phyloP scores from a whole-genome alignment of 2,888 invertebrate genomes.

The Seira musarum region DNA sequence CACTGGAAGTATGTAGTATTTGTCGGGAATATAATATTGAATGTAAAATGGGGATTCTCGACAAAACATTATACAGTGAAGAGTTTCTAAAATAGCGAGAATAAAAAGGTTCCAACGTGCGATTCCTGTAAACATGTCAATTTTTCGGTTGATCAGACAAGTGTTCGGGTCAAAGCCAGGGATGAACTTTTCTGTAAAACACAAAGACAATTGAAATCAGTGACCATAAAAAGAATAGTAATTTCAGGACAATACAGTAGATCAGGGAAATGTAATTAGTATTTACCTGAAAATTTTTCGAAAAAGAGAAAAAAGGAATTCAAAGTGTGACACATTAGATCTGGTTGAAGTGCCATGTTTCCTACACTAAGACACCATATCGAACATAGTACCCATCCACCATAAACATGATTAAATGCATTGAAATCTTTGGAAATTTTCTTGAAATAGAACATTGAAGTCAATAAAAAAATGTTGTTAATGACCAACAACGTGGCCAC shows the following conservation, averaged over 20 bases:
- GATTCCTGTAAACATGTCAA: background rate
- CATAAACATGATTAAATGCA: conserved; percentile 30
- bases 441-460: conserved; percentile 2
- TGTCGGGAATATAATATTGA: conserved; percentile 41
- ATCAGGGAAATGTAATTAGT: background rate
- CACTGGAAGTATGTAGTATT: conserved; percentile 14
- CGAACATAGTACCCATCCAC: conserved; percentile 29
- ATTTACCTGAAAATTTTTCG: conserved; percentile 28
- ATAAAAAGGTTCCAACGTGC: background rate
- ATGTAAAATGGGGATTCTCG: conserved; percentile 39
- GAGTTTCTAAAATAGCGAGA: conserved; percentile 16
- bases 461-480: conserved; percentile 29
- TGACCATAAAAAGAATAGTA: background rate
- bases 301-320: conserved; percentile 27
- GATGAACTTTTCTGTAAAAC: conserved; percentile 30
- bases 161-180: conserved; percentile 32
- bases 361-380: conserved; percentile 37
- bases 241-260: no score
- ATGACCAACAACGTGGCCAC: background rate
- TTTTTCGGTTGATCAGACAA: conserved; percentile 10
- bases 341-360: background rate
- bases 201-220: background rate
- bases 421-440: conserved; percentile 6
- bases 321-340: background rate
- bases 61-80: background rate